These are phyloP conservation scores for Myzus persicae DNA, from an alignment of 1,140 invertebrate genomes.

Conservation along the genomic window DNA sequence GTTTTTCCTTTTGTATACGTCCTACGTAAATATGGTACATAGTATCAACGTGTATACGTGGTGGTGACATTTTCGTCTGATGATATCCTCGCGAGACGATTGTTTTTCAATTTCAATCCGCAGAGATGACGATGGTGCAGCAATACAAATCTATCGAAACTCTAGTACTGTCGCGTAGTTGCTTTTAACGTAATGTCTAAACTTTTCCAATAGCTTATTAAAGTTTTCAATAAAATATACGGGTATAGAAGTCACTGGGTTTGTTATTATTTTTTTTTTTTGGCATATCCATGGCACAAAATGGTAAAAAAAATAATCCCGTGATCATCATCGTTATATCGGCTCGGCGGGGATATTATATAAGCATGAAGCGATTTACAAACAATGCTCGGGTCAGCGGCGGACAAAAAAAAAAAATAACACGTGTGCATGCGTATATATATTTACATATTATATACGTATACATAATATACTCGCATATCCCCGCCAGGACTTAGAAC, in stretches of 20 bases:
- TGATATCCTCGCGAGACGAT: slow-evolving; percentile 21
- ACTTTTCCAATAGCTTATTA: slow-evolving; percentile 45
- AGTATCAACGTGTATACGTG: not conserved
- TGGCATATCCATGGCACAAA: not conserved
- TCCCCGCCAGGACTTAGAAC: slow-evolving; percentile 37
- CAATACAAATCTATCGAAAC: slow-evolving; percentile 27
- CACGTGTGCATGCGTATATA: not conserved
- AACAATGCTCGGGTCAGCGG: slow-evolving; percentile 12
- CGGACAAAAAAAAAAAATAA: slow-evolving; percentile 20
- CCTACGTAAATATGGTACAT: not conserved
- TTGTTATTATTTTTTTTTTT: not conserved
- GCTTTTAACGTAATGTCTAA: slow-evolving; percentile 33
- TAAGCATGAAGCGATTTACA: not conserved
- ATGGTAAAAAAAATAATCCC: not conserved
- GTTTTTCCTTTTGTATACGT: not conserved
- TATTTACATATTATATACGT: not conserved
- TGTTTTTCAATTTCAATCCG: slow-evolving; percentile 38
- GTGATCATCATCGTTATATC: slow-evolving; percentile 32
- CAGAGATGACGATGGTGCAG: not conserved
- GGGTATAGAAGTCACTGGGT: not conserved
- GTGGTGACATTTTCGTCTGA: not conserved
- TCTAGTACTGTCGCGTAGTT: not conserved
- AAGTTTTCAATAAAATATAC: slow-evolving; percentile 29
- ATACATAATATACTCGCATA: not conserved
- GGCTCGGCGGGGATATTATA: not conserved